Conservation (phyloP, 2,888 invertebrate species). For the Metallyticus violacea region DNA sequence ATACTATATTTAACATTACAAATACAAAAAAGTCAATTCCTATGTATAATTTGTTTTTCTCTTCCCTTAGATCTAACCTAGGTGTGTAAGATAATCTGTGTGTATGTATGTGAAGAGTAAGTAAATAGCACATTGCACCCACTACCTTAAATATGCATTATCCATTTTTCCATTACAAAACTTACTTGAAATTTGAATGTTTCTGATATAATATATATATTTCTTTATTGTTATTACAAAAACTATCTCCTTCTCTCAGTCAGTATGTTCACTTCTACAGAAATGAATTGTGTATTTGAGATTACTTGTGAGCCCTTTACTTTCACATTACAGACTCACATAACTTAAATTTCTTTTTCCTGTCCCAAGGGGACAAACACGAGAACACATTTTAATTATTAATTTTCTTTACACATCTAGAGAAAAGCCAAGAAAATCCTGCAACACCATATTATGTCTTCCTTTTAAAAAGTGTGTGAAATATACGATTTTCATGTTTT, state of each 20-base stretch:
- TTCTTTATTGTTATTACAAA: conserved; percentile 5
- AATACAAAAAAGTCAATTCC: conserved; percentile 28
- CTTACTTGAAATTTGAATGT: conserved; percentile 12
- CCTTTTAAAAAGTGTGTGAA: conserved; percentile 2
- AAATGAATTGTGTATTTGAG: background rate
- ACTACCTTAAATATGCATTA: conserved; percentile 11
- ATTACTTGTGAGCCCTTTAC: conserved; percentile 19
- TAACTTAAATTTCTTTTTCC: conserved; percentile 17
- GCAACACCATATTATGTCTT: conserved; percentile 6
- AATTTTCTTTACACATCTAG: conserved; percentile 19
- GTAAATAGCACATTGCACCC: background rate
- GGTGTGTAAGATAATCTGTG: background rate
- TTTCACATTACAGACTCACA: conserved; percentile 26
- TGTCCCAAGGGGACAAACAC: conserved; percentile 11
- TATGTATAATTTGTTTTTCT: conserved; percentile 23
- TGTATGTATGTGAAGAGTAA: background rate
- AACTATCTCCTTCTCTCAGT: conserved; percentile 10
- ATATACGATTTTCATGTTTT: conserved; percentile 1
- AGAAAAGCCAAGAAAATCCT: conserved; percentile 27
- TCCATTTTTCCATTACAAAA: conserved; percentile 12
- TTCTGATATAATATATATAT: background rate
- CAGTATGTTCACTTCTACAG: conserved; percentile 3
- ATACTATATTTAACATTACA: conserved; percentile 11
- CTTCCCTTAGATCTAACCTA: conserved; percentile 20
- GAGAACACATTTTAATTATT: conserved; percentile 18